A percentile compares a stretch with the other conserved stretches of the same genome.
These are phyloP conservation scores for Odontamblyopus rebecca DNA, from an alignment of 2,797 vertebrate species.

Conservation along the genomic window DNA sequence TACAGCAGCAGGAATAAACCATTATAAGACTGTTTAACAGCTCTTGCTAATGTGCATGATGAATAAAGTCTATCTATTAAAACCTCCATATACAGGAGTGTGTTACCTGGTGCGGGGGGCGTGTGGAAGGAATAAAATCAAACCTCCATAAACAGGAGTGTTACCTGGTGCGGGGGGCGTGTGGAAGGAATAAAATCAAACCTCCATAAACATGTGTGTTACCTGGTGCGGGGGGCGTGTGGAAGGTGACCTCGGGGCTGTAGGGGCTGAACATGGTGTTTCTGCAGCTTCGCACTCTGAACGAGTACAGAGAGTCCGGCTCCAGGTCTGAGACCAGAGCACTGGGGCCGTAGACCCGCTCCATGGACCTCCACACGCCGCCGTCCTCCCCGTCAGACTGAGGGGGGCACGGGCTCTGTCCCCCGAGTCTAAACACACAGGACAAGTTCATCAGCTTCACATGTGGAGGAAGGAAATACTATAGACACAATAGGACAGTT, in stretches of 20 bases:
- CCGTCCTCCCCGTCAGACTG: conserved; percentile 79
- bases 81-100: background rate
- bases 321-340: conserved; percentile 84
- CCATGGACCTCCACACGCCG: conserved; percentile 75
- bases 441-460: background rate
- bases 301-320: conserved; percentile 81
- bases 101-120: conserved; percentile 88
- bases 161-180: too few relatives aligned
- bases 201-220: too few relatives aligned
- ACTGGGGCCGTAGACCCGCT: conserved; percentile 78
- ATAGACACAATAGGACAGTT: background rate
- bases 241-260: conserved; percentile 86
- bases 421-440: conserved; percentile 39
- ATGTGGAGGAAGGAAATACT: background rate
- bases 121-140: conserved; percentile 74
- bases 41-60: too few relatives aligned
- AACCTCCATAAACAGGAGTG: too few relatives aligned
- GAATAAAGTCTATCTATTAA: too few relatives aligned
- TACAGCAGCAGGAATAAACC: too few relatives aligned
- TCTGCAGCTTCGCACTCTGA: conserved; percentile 87
- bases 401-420: conserved; percentile 50
- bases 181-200: too few relatives aligned
- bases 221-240: conserved; percentile 80
- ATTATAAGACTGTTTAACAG: too few relatives aligned
- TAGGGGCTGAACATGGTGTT: conserved; percentile 86